Evolutionary conservation across 2,888 invertebrate species (phyloP).

Genomic region (Dolichomitus sp.): DNA sequence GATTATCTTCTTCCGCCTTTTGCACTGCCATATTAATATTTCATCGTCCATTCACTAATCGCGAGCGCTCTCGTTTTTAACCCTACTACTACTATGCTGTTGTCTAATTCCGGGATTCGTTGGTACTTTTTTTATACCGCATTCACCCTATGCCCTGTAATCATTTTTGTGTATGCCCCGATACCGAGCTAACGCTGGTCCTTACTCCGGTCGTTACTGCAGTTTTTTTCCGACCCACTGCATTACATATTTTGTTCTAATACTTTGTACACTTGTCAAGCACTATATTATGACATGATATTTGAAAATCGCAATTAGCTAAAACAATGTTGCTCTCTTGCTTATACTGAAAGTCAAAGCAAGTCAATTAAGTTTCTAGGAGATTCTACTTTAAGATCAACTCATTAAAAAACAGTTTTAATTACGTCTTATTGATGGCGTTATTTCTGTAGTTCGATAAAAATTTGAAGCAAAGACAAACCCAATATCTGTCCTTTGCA

Average conservation of each 20-base stretch:
- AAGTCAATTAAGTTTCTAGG: not conserved
- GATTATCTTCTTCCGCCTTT: constrained; percentile 79
- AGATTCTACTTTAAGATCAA: not conserved
- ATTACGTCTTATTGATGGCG: not conserved
- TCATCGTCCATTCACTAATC: constrained; percentile 81
- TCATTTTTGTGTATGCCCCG: constrained; percentile 35
- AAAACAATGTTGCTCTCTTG: not conserved
- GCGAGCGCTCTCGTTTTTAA: constrained; percentile 74
- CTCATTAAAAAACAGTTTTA: not conserved
- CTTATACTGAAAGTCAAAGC: not conserved
- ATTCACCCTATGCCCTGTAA: constrained; percentile 41
- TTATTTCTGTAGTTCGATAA: not conserved
- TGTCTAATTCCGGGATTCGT: constrained; percentile 73
- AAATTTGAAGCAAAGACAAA: not conserved
- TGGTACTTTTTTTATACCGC: constrained; percentile 68
- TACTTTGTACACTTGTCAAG: not conserved
- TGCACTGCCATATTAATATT: constrained; percentile 84
- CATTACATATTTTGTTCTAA: not conserved
- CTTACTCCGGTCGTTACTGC: constrained; percentile 43
- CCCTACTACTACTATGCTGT: constrained; percentile 58
- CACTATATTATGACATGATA: not conserved
- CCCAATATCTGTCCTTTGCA: not conserved
- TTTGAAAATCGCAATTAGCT: not conserved
- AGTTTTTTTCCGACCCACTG: constrained; percentile 3
- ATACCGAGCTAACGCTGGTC: constrained; percentile 45